phyloP scores from a whole-genome alignment of 1,140 invertebrate genomes.

The Pissodes strobi region DNA sequence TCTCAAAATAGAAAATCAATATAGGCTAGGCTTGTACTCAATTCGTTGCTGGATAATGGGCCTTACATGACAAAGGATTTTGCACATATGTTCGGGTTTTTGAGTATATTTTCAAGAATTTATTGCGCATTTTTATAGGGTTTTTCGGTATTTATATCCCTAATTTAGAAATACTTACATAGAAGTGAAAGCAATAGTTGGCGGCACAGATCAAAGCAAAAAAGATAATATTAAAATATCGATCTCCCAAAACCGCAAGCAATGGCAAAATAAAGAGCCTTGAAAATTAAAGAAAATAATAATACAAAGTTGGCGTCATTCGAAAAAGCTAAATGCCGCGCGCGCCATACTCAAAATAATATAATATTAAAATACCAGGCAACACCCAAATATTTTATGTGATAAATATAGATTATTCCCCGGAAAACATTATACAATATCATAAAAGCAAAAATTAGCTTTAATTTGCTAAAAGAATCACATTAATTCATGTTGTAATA shows the following conservation, averaged over 20 bases:
- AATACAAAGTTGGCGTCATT: conserved; percentile 11
- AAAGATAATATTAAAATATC: no score
- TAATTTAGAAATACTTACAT: no score
- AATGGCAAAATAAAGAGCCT: no score
- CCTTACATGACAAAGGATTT: no score
- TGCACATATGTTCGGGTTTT: no score
- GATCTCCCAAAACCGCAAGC: no score
- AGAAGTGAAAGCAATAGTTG: no score
- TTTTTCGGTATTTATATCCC: no score
- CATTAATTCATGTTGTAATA: conserved; percentile 6
- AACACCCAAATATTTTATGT: conserved; percentile 51
- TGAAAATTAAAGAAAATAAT: no score
- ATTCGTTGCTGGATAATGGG: not conserved
- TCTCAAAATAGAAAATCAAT: conserved; percentile 38
- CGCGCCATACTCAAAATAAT: conserved; percentile 53
- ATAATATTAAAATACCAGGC: conserved; percentile 50
- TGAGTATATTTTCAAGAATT: no score
- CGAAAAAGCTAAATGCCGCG: conserved; percentile 40
- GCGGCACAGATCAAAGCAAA: no score
- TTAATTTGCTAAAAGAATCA: conserved; percentile 34
- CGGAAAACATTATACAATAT: conserved; percentile 27
- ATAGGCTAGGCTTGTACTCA: not conserved
- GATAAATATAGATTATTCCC: conserved; percentile 1
- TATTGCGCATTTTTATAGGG: no score
- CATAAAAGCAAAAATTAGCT: conserved; percentile 39